Base-by-base conservation (phyloP, 2,797 vertebrate species). In the Anisognathus igniventris region DNA sequence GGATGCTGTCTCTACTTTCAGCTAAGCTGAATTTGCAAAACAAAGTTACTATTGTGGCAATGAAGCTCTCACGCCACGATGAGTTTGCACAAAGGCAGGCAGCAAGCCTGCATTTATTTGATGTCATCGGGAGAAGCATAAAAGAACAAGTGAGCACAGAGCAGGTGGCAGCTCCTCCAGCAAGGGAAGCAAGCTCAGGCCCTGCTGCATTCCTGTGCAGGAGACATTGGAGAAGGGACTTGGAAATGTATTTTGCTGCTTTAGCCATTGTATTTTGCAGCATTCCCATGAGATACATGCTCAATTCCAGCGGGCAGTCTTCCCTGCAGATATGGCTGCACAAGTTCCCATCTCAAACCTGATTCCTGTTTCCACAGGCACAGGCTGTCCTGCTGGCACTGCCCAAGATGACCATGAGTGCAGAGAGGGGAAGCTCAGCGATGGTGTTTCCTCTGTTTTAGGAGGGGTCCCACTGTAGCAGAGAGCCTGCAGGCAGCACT, bases 21-120 rank as follows among this genome's bases (percentile, higher is more conserved):
- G 61, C 73, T 64, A 62, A 72, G 80, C 75, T 57, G 68, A 70
- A 92, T 94, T 88, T 92, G 88, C 88, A 77, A 74, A 86, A 91
- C 82, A 80, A 74, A 90, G 96, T 90, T 83, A 71, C 88, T 65
- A 17, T 80, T 88, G 88, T 75, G 76, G 57, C 84, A 57, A 25
- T 35, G 51, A 83, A 57, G 73, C 72, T 66, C 90, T 91, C 79
- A 37, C 8, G 20, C 67, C 67, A 70, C 1, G 5, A 84, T 47
- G 92, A 45, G 58, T 37, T 72, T 58, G 47, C 68, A 91, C 81
- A 91, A 92, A 92, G 75, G 7, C 65, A 14, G 56, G 48, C 92
- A 73, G 56, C 2, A 22, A 70, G 68, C 48, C 76, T 66, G 88
- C 39, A 21, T 88, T 73, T 40, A 60, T 70, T 79, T 35, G n/a